A percentile compares a stretch with the other conserved stretches of the same genome.
These are phyloP conservation scores for Pseudomyrmex flavicornis DNA, from an alignment of 1,140 invertebrate species.

Conservation along the genomic window DNA sequence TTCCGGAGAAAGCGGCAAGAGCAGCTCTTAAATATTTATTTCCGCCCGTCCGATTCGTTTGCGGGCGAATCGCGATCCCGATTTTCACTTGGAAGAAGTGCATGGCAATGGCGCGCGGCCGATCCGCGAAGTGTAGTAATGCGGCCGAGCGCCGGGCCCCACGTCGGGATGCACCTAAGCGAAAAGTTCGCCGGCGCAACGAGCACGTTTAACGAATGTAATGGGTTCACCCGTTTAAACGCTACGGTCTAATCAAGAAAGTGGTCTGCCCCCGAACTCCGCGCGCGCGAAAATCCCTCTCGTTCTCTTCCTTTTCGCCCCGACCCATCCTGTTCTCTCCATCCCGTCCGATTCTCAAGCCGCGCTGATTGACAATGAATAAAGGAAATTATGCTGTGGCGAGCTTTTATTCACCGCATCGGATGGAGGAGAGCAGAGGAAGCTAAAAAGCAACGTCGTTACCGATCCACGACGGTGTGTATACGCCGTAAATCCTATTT, in stretches of 20 bases:
- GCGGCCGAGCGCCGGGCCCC: not conserved
- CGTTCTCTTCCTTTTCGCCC: slow-evolving; percentile 15
- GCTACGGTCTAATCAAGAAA: slow-evolving; percentile 73
- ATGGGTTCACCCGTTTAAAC: slow-evolving; percentile 66
- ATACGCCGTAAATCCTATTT: slow-evolving; percentile 54
- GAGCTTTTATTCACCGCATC: slow-evolving; percentile 63
- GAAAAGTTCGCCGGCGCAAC: slow-evolving; percentile 61
- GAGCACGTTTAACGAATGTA: slow-evolving; percentile 71
- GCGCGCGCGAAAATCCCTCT: slow-evolving; percentile 55
- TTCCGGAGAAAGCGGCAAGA: not conserved
- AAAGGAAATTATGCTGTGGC: slow-evolving; percentile 71
- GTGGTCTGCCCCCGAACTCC: slow-evolving; percentile 63
- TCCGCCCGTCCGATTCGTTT: slow-evolving; percentile 4
- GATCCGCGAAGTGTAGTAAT: slow-evolving; percentile 40
- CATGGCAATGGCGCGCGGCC: slow-evolving; percentile 18
- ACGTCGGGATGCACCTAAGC: slow-evolving; percentile 4
- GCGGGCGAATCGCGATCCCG: slow-evolving; percentile 19
- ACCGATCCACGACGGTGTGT: slow-evolving; percentile 39
- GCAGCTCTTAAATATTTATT: slow-evolving; percentile 42
- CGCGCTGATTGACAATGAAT: slow-evolving; percentile 69
- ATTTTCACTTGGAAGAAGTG: slow-evolving; percentile 19
- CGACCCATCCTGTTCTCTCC: not conserved
- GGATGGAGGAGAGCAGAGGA: too few species aligned
- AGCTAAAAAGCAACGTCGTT: slow-evolving; percentile 68
- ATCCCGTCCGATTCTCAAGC: slow-evolving; percentile 27